phyloP scores from a whole-genome alignment of 2,797 vertebrate species.

The Eulemur coronatus region DNA sequence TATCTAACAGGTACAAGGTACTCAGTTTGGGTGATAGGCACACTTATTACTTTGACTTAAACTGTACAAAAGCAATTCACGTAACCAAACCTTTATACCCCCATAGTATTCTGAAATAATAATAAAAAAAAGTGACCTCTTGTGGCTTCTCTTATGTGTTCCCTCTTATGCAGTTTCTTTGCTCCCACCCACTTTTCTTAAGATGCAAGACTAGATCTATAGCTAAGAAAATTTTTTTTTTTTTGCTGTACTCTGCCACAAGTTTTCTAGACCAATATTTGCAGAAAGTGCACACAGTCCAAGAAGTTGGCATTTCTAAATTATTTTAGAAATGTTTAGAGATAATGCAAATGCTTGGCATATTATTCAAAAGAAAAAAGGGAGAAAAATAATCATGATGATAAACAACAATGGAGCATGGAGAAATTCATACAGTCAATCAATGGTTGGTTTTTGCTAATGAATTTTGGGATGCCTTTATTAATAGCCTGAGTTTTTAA shows the following conservation, averaged over 20 bases:
- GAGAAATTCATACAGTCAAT: not conserved
- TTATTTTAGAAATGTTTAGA: slow-evolving; percentile 25
- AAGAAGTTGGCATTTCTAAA: not conserved
- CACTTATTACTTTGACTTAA: too few relatives aligned
- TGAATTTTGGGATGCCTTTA: slow-evolving; percentile 10
- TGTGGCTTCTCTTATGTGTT: not conserved
- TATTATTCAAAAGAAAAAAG: slow-evolving; percentile 6
- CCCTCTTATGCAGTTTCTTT: not conserved
- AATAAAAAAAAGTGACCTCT: not conserved
- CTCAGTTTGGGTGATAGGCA: too few relatives aligned
- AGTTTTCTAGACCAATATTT: not conserved
- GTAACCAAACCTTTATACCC: too few relatives aligned
- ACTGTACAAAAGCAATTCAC: too few relatives aligned
- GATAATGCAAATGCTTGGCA: not conserved
- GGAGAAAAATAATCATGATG: not conserved
- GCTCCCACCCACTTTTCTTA: not conserved
- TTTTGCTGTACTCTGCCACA: not conserved
- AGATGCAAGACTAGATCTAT: not conserved
- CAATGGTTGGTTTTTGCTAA: slow-evolving; percentile 18
- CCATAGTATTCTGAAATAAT: too few relatives aligned
- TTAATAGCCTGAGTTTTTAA: not conserved
- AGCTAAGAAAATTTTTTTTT: not conserved
- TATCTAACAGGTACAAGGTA: too few relatives aligned
- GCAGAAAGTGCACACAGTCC: not conserved
- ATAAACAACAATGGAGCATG: not conserved